phyloP scores from a whole-genome alignment of 1,140 invertebrate species.

The Heliconius eleuchia region DNA sequence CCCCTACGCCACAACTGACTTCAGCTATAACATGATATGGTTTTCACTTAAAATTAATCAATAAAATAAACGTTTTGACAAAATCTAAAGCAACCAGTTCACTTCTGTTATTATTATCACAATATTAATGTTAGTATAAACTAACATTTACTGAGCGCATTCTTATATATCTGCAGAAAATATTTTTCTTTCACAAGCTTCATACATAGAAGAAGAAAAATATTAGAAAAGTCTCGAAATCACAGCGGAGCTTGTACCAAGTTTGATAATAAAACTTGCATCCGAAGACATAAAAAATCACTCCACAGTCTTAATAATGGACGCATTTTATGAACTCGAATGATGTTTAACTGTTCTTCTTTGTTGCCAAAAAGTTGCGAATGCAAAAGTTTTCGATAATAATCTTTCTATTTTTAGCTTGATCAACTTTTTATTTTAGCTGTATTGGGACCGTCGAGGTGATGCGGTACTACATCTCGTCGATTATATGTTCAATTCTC shows the following conservation, averaged over 20 bases:
- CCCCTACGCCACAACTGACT: too few relatives aligned
- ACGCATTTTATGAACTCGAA: background rate
- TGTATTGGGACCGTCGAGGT: background rate
- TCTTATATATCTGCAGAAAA: background rate
- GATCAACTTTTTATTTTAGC: background rate
- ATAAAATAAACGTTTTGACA: background rate
- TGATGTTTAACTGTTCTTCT: conserved; percentile 3
- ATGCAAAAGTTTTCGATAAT: background rate
- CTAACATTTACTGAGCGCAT: background rate
- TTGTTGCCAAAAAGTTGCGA: conserved; percentile 8
- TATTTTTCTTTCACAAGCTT: background rate
- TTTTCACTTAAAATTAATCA: too few relatives aligned
- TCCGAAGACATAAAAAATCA: conserved; percentile 1
- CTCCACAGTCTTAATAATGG: conserved; percentile 3
- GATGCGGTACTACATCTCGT: too few relatives aligned
- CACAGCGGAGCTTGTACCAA: background rate
- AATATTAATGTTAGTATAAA: background rate
- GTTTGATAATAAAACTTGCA: conserved; percentile 9
- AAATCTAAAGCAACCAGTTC: background rate
- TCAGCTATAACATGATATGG: too few relatives aligned
- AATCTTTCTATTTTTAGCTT: background rate
- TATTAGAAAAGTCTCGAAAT: conserved; percentile 7
- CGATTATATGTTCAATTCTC: too few relatives aligned
- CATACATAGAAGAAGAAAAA: background rate
- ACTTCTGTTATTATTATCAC: background rate